Evolutionary conservation across 2,113 vertebrate genomes (phyloP).

Genomic region (Phaethon lepturus): DNA sequence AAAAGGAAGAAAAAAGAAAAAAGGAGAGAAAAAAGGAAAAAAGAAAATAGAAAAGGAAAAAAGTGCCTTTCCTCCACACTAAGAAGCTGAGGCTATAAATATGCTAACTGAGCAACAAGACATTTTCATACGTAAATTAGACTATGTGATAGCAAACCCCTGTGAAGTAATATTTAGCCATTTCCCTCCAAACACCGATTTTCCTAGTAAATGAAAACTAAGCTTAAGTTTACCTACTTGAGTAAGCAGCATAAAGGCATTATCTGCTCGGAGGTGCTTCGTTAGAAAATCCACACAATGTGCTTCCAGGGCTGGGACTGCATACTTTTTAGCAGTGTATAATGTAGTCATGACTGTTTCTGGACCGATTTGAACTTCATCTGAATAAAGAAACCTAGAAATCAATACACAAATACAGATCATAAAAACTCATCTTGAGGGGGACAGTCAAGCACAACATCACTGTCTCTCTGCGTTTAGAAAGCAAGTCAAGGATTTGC

Average conservation of each 20-base stretch:
- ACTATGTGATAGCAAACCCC: neutral
- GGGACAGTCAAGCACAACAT: neutral
- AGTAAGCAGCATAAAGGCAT: constrained; percentile 94
- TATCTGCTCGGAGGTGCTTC: constrained; percentile 92
- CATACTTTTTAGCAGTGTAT: constrained; percentile 93
- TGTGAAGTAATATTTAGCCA: neutral
- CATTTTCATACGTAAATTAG: neutral
- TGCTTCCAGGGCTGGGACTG: constrained; percentile 89
- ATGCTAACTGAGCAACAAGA: neutral
- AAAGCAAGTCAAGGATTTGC: neutral
- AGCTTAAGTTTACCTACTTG: constrained; percentile 80
- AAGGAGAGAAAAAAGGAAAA: no score
- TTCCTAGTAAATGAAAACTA: neutral
- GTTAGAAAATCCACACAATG: constrained; percentile 94
- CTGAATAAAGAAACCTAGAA: constrained; percentile 93
- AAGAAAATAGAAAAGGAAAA: neutral
- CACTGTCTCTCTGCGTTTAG: neutral
- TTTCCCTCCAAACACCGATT: neutral
- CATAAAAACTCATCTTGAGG: neutral
- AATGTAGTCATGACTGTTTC: constrained; percentile 96
- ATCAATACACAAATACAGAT: constrained; percentile 48
- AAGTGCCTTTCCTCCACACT: neutral
- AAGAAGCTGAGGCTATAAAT: neutral
- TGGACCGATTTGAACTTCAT: constrained; percentile 93
- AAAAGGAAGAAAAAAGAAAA: no score